Base-by-base conservation (phyloP, 2,888 invertebrate genomes). In the Mactromeris polynyma region DNA sequence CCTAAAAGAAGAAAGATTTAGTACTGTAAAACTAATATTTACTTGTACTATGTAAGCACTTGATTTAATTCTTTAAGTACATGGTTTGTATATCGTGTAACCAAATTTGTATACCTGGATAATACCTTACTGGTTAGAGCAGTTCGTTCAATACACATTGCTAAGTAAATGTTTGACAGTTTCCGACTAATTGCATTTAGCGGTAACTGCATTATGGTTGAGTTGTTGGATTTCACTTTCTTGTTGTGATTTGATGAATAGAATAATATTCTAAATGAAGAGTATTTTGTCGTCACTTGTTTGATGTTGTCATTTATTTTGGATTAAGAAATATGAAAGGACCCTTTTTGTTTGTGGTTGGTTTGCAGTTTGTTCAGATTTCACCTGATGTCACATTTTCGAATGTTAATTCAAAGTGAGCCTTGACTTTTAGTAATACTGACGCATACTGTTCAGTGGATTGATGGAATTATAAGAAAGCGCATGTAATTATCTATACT, bases 141-240 rank as follows among this genome's bases (percentile, higher is more conserved):
- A 78, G 82, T 87, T 58, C 38, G 54, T 78, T 82, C 77, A 87
- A 87, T 69, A 82, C 40, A 69, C 69, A 38, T 38, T 11, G 42
- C 51, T 77, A 87, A 82, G 86, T 79, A 82, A 87, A 87, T 87
- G 82, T 87, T 87, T 77, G 82, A 31, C 58, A n/a, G 33, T 77
- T 78, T 78, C 51, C 36, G 51, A 31, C 78, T 26, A 87, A 87
- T 87, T 87, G 86, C 86, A 87, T 87, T 82, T 87, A 87, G 40
- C 64, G 21, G 84, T 38, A 83, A 83, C 42, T 73, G 46, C 42
- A 46, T 73, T 46, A 58, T 83, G 42, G 64, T 38, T 19, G 19
- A 82, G 19, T 36, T 40, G 40, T 79, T 46, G 7, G 40, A 79
- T 79, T 79, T 42, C n/a, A 40, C 79, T 79, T 79, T 26, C 46